Conservation (phyloP, 2,888 invertebrate species). For the Thecocarcelia acutangulata region DNA sequence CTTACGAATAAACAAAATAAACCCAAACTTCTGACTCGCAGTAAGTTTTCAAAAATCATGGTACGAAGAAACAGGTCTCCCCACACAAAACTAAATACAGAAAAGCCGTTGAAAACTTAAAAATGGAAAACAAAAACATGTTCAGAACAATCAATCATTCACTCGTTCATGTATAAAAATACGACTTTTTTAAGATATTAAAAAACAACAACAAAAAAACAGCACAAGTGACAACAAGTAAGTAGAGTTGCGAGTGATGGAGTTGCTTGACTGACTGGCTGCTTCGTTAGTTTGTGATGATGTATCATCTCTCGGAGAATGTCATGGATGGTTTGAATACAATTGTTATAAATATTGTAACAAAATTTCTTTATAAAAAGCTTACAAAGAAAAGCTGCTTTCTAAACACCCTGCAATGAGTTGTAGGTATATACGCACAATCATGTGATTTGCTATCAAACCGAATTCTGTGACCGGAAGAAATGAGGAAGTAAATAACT, state of each 20-base stretch:
- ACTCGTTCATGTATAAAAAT: slow-evolving; percentile 43
- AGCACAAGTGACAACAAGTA: slow-evolving; percentile 60
- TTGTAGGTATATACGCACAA: no score
- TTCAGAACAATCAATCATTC: slow-evolving; percentile 67
- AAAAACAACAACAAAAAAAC: slow-evolving; percentile 38
- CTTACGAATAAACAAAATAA: slow-evolving; percentile 25
- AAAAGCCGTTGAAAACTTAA: slow-evolving; percentile 20
- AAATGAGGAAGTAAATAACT: no score
- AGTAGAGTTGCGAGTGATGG: slow-evolving; percentile 23
- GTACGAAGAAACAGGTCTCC: neutral
- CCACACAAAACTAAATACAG: neutral
- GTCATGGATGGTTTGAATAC: slow-evolving; percentile 61
- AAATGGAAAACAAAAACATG: slow-evolving; percentile 26
- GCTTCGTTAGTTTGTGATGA: slow-evolving; percentile 46
- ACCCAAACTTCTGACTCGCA: neutral
- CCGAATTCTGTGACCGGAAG: no score
- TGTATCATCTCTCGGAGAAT: slow-evolving; percentile 57
- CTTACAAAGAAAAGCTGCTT: slow-evolving; percentile 37
- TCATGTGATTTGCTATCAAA: no score
- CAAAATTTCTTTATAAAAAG: slow-evolving; percentile 18
- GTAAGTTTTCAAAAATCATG: slow-evolving; percentile 27
- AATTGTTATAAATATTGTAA: slow-evolving; percentile 33
- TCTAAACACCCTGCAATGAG: no score
- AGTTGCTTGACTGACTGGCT: slow-evolving; percentile 32
- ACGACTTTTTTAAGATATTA: slow-evolving; percentile 34